Evolutionary conservation across 2,113 vertebrate genomes (phyloP).

Genomic region (Galeopterus variegatus): DNA sequence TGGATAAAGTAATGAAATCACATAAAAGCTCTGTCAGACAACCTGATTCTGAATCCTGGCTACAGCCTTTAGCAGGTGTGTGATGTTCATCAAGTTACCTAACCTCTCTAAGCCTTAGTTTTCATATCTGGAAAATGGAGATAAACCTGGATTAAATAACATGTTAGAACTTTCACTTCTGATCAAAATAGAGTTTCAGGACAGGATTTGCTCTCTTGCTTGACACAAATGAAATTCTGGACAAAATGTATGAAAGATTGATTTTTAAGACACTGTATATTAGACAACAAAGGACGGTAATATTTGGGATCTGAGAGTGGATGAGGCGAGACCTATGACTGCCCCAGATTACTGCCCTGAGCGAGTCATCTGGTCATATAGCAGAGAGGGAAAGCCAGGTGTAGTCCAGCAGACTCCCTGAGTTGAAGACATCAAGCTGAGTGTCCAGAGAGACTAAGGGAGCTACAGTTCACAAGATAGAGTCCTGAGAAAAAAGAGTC

Average conservation of each 20-base stretch:
- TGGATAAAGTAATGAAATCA: neutral
- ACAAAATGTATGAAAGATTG: neutral
- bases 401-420: neutral
- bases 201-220: neutral
- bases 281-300: neutral
- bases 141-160: neutral
- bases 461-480: neutral
- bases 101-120: neutral
- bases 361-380: neutral
- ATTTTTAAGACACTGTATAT: neutral
- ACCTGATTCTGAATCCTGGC: slow-evolving; percentile 9
- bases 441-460: neutral
- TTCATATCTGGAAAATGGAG: neutral
- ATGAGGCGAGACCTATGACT: neutral
- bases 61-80: neutral
- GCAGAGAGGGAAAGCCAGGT: neutral
- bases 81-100: neutral
- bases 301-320: neutral
- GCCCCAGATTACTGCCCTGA: neutral
- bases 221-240: neutral
- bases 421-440: neutral
- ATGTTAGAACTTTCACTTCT: neutral
- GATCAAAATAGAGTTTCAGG: neutral
- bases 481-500: neutral
- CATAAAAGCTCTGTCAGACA: neutral